Percentiles rank a stretch among this genome's conserved stretches.
Evolutionary conservation across 2,888 invertebrate species (phyloP).

Genomic region (Dioctria linearis): DNA sequence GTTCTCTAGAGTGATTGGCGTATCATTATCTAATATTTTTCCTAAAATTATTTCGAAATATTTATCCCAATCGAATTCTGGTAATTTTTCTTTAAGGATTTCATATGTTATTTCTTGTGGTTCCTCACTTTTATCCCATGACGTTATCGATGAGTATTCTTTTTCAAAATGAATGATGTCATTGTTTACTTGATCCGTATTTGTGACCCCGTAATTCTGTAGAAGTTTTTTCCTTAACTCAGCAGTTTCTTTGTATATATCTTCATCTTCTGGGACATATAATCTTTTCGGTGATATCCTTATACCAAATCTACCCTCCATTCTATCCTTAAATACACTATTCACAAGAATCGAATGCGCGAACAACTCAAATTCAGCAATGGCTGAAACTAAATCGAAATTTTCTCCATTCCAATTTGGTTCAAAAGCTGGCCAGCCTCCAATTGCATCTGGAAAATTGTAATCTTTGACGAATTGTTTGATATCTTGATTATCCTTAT

Average conservation of each 20-base stretch:
- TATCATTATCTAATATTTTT: neutral
- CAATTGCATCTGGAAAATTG: neutral
- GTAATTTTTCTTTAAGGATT: neutral
- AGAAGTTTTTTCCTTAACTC: neutral
- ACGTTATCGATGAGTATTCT: neutral
- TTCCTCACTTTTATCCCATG: neutral
- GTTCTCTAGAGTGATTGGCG: slow-evolving; percentile 5
- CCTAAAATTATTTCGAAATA: slow-evolving; percentile 33
- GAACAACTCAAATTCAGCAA: slow-evolving; percentile 30
- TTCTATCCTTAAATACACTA: slow-evolving; percentile 2
- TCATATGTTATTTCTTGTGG: neutral
- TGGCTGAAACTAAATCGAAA: slow-evolving; percentile 19
- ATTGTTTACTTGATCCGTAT: neutral
- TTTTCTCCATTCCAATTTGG: neutral
- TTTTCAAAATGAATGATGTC: slow-evolving; percentile 8
- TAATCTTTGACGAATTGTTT: neutral
- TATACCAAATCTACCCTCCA: neutral
- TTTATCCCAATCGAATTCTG: slow-evolving; percentile 37
- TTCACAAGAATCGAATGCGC: slow-evolving; percentile 15
- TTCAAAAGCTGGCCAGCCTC: neutral
- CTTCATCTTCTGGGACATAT: neutral
- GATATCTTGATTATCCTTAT: neutral
- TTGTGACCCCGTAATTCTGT: neutral
- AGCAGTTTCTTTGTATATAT: neutral
- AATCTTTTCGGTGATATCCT: slow-evolving; percentile 31